Evolutionary conservation across 2,113 vertebrate genomes (phyloP).

Genomic region (Peucedramus taeniatus): DNA sequence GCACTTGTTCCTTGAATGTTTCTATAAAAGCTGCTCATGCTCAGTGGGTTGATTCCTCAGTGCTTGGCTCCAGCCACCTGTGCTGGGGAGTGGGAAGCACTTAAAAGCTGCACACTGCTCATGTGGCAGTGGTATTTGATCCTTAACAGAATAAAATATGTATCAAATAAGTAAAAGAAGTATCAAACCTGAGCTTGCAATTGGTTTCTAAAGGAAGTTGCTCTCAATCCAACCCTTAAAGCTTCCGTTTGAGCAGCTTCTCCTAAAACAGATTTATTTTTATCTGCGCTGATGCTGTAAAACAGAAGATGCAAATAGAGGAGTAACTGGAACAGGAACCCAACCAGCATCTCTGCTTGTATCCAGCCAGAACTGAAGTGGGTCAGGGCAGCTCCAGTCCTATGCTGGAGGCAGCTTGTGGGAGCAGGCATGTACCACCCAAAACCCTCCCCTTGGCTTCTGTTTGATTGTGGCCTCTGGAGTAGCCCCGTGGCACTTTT

Average conservation of each 20-base stretch:
- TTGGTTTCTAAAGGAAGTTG: neutral
- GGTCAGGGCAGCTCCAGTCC: neutral
- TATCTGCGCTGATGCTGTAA: neutral
- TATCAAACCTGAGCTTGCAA: neutral
- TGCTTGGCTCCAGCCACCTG: neutral
- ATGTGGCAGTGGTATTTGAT: neutral
- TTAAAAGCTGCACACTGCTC: neutral
- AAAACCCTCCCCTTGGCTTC: neutral
- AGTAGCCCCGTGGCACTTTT: neutral
- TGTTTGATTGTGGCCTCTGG: neutral
- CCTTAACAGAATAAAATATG: neutral
- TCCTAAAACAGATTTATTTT: neutral
- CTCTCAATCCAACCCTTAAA: neutral
- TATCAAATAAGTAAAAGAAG: neutral
- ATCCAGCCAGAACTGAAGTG: neutral
- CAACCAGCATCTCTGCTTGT: neutral
- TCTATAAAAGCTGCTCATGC: neutral
- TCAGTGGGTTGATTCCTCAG: neutral
- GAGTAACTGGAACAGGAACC: neutral
- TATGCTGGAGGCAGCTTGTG: neutral
- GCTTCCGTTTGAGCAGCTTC: neutral
- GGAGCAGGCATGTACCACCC: fast-evolving
- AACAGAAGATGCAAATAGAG: neutral
- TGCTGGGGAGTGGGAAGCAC: neutral
- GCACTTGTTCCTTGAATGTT: neutral